Evolutionary conservation across 2,888 invertebrate species (phyloP), one percentile per base, ranked within the genome.

Genomic region (Graphium colonna): DNA sequence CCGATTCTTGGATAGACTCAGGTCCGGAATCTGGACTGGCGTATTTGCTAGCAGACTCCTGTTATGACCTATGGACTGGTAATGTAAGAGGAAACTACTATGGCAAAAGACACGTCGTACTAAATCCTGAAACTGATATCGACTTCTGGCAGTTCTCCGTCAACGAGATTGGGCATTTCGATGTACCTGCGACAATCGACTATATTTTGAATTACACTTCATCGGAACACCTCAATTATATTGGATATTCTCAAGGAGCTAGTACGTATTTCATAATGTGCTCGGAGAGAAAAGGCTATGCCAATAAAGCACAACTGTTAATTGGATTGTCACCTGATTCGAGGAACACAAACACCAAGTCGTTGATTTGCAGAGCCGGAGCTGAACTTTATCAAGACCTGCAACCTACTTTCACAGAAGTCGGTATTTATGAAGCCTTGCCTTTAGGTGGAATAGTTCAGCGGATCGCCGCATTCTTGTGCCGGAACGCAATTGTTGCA

Each of bases 191-290:
- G 0, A 91, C 91, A 70, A 90, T 82, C 1, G 79, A 85, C 59
- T 77, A 77, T 42, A 64, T 84, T 15, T 57, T 79, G 1, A 44
- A 60, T 0, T 50, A 53, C 1, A 94, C 94, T 0, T 83, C 87
- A 1, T 78, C 87, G 21, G 60, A 86, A 0, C 79, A 91, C 51
- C 58, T 95, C 0, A 91, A 91, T 62, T 94, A 93, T 69, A 75
- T 93, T 1, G 95, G 95, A 1, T 94, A 95, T 69, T 95, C 94
- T 5, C 91, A 91, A 77, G 95, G 95, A 15, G 91, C 91, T 0
- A 91, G 92, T 0, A 66, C 76, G 39, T 92, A 91, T 61, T 92
- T 87, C 58, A 89, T 90, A 0, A 87, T 92, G 88, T 71, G 79
- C 10, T 88, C 91, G 85, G 91, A 54, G 2, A 1, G 92, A 92